Conservation (phyloP, 2,113 vertebrate genomes). For the Microtus montanus region DNA sequence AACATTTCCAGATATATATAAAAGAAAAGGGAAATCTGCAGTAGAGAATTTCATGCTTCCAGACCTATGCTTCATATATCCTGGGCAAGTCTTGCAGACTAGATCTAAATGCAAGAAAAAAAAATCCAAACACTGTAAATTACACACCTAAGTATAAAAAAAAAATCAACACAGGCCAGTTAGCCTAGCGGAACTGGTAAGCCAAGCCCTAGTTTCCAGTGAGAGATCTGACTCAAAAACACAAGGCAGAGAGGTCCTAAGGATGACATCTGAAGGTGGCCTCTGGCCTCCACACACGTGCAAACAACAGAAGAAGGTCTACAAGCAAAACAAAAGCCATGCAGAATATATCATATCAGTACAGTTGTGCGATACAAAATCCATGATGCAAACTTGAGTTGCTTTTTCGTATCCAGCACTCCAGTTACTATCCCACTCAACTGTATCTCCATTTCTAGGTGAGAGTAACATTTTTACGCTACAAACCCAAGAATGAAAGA, state of each 20-base stretch:
- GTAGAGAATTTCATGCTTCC: background rate
- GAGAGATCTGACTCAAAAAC: background rate
- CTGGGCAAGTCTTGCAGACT: background rate
- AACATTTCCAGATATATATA: background rate
- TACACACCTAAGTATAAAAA: background rate
- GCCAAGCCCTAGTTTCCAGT: background rate
- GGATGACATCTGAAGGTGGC: background rate
- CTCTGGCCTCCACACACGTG: background rate
- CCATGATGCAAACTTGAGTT: background rate
- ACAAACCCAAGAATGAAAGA: background rate
- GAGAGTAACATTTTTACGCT: background rate
- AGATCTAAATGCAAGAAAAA: background rate
- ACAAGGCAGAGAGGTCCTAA: background rate
- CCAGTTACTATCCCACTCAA: background rate
- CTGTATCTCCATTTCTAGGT: background rate
- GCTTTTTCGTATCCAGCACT: background rate
- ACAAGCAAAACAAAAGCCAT: background rate
- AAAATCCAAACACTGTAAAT: background rate
- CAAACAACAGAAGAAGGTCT: background rate
- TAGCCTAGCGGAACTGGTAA: background rate
- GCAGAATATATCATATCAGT: background rate
- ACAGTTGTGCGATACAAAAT: too few species aligned
- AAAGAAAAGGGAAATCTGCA: background rate
- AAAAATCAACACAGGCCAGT: background rate
- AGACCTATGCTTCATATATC: background rate